A percentile compares a stretch with the other conserved stretches of the same genome.
phyloP scores from a whole-genome alignment of 1,140 invertebrate species.

The Drosophila orena region DNA sequence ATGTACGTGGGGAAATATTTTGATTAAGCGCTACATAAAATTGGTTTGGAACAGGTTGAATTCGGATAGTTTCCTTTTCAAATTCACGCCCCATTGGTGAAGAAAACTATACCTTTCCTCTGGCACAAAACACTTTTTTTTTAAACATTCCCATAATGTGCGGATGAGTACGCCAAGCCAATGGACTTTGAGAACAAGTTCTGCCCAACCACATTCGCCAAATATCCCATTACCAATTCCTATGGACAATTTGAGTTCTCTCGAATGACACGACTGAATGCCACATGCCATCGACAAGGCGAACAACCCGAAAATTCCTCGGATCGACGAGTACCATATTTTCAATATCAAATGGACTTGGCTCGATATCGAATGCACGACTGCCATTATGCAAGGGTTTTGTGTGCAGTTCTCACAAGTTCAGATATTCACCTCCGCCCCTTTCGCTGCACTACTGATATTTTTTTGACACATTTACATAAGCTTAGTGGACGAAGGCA shows the following conservation, averaged over 20 bases:
- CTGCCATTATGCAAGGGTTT: constrained; percentile 59
- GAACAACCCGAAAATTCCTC: constrained; percentile 14
- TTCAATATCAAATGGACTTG: constrained; percentile 44
- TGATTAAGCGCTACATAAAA: constrained; percentile 39
- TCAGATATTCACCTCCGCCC: constrained; percentile 20
- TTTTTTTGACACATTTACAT: constrained; percentile 61
- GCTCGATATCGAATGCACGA: constrained; percentile 37
- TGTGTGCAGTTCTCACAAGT: constrained; percentile 67
- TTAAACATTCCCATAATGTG: neutral
- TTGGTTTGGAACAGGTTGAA: constrained; percentile 6
- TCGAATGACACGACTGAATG: constrained; percentile 25
- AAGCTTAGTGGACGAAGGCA: constrained; percentile 55
- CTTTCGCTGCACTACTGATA: constrained; percentile 1
- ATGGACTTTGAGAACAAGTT: neutral
- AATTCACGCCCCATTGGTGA: constrained; percentile 2
- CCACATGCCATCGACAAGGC: constrained; percentile 45
- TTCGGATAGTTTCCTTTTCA: neutral
- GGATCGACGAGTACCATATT: constrained; percentile 4
- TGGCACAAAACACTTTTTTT: too few species aligned
- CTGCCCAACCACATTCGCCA: neutral
- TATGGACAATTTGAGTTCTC: constrained; percentile 21
- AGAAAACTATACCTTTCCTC: too few species aligned
- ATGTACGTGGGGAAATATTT: constrained; percentile 75
- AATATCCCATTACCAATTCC: constrained; percentile 34
- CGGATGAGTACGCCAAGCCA: neutral